Evolutionary conservation across 2,113 vertebrate genomes (phyloP), one percentile per base, ranked within the genome.

Genomic region (Eulemur rufifrons): DNA sequence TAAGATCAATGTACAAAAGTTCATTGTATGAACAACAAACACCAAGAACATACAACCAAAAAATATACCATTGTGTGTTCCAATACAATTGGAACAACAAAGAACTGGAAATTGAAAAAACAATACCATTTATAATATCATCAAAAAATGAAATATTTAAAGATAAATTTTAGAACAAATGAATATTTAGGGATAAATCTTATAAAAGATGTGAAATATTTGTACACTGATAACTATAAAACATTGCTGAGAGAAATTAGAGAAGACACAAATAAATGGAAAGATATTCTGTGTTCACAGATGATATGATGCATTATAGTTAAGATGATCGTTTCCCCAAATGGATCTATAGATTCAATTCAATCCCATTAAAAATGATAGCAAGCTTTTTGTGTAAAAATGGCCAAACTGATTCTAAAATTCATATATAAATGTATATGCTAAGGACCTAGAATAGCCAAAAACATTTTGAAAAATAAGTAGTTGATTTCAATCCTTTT

Each of bases 341-440:
- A 29, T 13, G 4, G 9, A 37, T 8, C 52, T 68, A 8, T 0
- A 66, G 13, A 64, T 8, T 18, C 32, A 13, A 3, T 1, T 4
- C 8, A 66, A 32, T 47, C 56, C 18, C 52, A 27, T n/a, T 86
- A 52, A n/a, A 52, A 56, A 25, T 15, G 68, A 73, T 14, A 64
- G 12, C 9, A 63, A 50, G 3, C 2, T 90, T 64, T 86, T 23
- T 52, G 25, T n/a, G 45, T 56, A 52, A 45, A 73, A 82, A 76
- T 0, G 9, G 71, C 88, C 11, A 10, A 18, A 13, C 0, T 18
- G 6, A 39, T 39, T 81, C 63, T 34, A 50, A 92, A 86, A 83
- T 74, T 74, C 50, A 63, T 23, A 13, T 69, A 20, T 23, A 83
- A 87, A 64, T 50, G 39, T 29, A 59, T 12, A 29, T 6, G 6